Conservation (phyloP, 2,797 vertebrate species). For the Pantherophis vulpinus region DNA sequence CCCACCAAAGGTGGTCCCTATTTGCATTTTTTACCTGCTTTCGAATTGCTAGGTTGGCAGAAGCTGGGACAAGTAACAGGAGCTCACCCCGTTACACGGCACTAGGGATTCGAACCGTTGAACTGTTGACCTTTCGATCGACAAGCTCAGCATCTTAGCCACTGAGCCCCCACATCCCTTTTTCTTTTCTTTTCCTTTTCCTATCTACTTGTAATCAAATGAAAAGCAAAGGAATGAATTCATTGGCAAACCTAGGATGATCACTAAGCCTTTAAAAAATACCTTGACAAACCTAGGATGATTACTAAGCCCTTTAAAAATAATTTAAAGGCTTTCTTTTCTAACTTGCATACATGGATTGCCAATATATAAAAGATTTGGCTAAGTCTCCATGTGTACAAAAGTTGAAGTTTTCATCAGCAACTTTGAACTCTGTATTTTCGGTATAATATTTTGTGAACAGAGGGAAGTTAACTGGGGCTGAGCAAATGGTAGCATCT, state of each 20-base stretch:
- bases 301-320: not conserved
- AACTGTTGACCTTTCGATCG: too few relatives aligned
- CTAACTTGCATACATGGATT: not conserved
- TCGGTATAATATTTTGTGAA: not conserved
- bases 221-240: not conserved
- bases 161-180: too few relatives aligned
- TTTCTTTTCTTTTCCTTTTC: too few relatives aligned
- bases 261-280: not conserved
- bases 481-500: not conserved
- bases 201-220: too few relatives aligned
- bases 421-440: not conserved
- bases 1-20: too few relatives aligned
- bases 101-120: too few relatives aligned
- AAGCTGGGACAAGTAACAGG: too few relatives aligned
- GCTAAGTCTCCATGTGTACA: not conserved
- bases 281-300: not conserved
- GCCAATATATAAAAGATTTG: not conserved
- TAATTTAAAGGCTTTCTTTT: not conserved
- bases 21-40: too few relatives aligned
- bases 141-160: too few relatives aligned
- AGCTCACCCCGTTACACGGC: too few relatives aligned
- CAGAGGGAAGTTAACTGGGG: not conserved
- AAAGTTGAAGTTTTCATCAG: not conserved
- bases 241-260: not conserved
- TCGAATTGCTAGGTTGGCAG: too few relatives aligned